Percentiles rank a stretch among this genome's conserved stretches.
These are phyloP conservation scores for Aphis gossypii DNA, from an alignment of 1,140 invertebrate genomes.

Conservation along the genomic window DNA sequence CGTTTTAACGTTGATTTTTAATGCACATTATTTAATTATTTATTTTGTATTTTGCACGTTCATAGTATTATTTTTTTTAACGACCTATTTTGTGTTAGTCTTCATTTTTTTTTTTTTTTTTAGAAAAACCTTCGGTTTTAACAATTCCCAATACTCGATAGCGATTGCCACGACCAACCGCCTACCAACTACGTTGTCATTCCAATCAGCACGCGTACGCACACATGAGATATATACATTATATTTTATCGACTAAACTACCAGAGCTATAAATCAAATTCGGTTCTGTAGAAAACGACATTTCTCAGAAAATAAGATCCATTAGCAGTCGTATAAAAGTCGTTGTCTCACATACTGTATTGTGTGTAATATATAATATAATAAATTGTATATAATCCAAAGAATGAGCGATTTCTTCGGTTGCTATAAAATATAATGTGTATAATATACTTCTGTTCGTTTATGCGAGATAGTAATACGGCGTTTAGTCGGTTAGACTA, in stretches of 20 bases:
- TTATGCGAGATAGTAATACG: background rate
- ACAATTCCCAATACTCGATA: background rate
- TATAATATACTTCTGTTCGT: background rate
- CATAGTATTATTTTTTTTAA: background rate
- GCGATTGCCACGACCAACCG: background rate
- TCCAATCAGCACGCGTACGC: background rate
- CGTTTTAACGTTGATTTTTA: background rate
- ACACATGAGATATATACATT: background rate
- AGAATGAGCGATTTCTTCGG: background rate
- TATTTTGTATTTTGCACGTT: background rate
- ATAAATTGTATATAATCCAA: background rate
- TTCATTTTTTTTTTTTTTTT: background rate
- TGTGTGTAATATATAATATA: background rate
- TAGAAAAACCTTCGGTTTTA: background rate
- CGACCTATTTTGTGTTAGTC: background rate
- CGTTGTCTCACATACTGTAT: background rate
- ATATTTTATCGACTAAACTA: background rate
- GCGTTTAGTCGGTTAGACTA: background rate
- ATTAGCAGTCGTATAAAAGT: background rate
- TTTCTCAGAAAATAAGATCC: slow-evolving; percentile 22
- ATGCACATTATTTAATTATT: background rate
- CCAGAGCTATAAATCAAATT: slow-evolving; percentile 4
- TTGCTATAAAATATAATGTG: background rate
- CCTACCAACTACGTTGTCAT: background rate
- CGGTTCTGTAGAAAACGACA: background rate